A percentile compares a stretch with the other conserved stretches of the same genome.
These are phyloP conservation scores for Callospermophilus lateralis DNA, from an alignment of 2,113 vertebrate genomes.

Conservation along the genomic window DNA sequence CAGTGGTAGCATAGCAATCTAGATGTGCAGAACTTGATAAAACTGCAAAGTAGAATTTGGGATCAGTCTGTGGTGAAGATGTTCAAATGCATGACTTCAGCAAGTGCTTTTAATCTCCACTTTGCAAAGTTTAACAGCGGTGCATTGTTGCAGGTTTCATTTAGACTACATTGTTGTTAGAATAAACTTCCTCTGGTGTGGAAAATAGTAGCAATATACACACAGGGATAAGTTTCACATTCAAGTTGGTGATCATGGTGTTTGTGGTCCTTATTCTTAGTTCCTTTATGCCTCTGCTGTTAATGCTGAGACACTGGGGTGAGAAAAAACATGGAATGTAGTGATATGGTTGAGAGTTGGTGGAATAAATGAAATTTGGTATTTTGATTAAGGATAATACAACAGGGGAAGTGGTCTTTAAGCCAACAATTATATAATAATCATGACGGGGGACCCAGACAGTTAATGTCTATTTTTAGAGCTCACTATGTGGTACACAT, in stretches of 20 bases:
- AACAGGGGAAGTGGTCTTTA: neutral
- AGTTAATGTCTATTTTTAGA: neutral
- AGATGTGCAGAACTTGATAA: neutral
- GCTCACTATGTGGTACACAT: neutral
- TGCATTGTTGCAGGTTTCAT: neutral
- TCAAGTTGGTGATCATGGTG: neutral
- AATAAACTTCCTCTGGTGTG: slow-evolving; percentile 27
- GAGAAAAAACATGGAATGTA: neutral
- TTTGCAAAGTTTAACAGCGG: slow-evolving; percentile 10
- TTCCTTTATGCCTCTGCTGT: neutral
- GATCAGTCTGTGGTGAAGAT: slow-evolving; percentile 37
- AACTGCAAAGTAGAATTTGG: neutral
- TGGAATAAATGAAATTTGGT: neutral
- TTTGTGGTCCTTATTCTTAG: neutral
- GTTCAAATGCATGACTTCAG: slow-evolving; percentile 41
- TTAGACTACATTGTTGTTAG: neutral
- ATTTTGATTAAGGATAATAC: slow-evolving; percentile 2
- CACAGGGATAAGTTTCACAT: neutral
- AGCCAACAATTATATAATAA: neutral
- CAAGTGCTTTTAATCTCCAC: slow-evolving; percentile 27
- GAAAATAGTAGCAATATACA: neutral
- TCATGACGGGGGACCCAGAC: neutral
- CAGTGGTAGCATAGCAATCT: neutral
- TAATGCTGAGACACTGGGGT: neutral
- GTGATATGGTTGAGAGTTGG: neutral